Evolutionary conservation across 2,888 invertebrate genomes (phyloP).

Genomic region (Alsophila aescularia): DNA sequence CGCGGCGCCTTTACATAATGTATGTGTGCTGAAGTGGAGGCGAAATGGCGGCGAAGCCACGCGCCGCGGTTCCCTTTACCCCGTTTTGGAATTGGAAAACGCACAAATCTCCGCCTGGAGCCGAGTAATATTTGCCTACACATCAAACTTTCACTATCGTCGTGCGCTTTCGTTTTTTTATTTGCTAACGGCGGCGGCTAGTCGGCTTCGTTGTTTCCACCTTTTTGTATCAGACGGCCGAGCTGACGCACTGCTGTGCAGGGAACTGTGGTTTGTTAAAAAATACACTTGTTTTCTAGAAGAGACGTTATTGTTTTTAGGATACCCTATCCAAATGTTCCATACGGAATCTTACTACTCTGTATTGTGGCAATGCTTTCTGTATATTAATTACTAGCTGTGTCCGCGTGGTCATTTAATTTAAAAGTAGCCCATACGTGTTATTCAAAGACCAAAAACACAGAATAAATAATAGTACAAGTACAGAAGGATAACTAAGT

Average conservation of each 20-base stretch:
- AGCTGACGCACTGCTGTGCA: conserved; percentile 44
- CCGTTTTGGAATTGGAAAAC: conserved; percentile 72
- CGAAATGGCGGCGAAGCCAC: conserved; percentile 54
- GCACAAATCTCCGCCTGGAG: conserved; percentile 80
- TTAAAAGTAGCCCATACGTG: too few relatives aligned
- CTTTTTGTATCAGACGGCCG: conserved; percentile 55
- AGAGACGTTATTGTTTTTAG: not conserved
- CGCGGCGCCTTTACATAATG: conserved; percentile 66
- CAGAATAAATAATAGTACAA: too few relatives aligned
- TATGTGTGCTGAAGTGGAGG: conserved; percentile 55
- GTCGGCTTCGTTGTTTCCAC: conserved; percentile 71
- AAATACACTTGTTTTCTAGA: conserved; percentile 14
- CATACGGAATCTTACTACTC: too few relatives aligned
- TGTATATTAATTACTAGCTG: too few relatives aligned
- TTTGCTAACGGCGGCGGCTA: conserved; percentile 61
- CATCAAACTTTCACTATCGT: conserved; percentile 84
- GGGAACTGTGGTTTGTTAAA: conserved; percentile 12
- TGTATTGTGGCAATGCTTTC: too few relatives aligned
- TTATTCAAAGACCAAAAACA: too few relatives aligned
- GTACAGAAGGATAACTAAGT: too few relatives aligned
- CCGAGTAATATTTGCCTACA: conserved; percentile 83
- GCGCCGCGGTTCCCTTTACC: conserved; percentile 63
- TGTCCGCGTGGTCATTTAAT: too few relatives aligned
- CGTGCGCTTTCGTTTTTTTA: conserved; percentile 82
- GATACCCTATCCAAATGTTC: not conserved